These are phyloP conservation scores for Arenicola marina DNA, from an alignment of 2,888 invertebrate genomes.

Conservation along the genomic window DNA sequence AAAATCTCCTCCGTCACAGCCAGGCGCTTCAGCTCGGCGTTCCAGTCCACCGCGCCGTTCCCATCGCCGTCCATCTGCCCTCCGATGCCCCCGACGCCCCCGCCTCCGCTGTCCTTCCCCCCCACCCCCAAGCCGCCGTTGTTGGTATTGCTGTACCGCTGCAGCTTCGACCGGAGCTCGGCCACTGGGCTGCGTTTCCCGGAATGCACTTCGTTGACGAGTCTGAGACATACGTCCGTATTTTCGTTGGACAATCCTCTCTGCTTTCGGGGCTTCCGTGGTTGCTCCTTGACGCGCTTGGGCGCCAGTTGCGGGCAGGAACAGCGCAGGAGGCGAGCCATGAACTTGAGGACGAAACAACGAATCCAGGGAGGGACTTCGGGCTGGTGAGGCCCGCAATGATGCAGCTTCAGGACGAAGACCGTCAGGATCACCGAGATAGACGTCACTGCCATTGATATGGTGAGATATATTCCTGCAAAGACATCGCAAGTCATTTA, in stretches of 20 bases:
- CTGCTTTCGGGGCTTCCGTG: background rate
- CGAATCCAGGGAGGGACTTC: slow-evolving; percentile 37
- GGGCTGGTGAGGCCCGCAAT: slow-evolving; percentile 34
- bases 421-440: slow-evolving; percentile 40
- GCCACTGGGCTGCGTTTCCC: background rate
- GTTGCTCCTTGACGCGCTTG: background rate
- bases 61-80: background rate
- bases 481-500: too few relatives aligned
- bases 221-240: slow-evolving; percentile 23
- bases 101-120: slow-evolving; percentile 13
- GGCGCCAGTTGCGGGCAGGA: background rate
- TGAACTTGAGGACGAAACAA: slow-evolving; percentile 25
- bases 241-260: slow-evolving; percentile 13
- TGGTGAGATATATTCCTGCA: slow-evolving; percentile 44
- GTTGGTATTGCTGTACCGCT: background rate
- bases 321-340: slow-evolving; percentile 30
- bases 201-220: slow-evolving; percentile 20
- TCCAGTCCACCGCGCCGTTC: slow-evolving; percentile 6
- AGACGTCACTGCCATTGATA: slow-evolving; percentile 41
- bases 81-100: slow-evolving; percentile 16
- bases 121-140: background rate
- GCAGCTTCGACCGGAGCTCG: background rate
- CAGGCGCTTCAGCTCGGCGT: slow-evolving; percentile 21
- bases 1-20: slow-evolving; percentile 47
- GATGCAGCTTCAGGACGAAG: slow-evolving; percentile 37